A percentile compares a stretch with the other conserved stretches of the same genome.
Conservation (phyloP, 2,113 vertebrate genomes). For the Lampris megalopsis region DNA sequence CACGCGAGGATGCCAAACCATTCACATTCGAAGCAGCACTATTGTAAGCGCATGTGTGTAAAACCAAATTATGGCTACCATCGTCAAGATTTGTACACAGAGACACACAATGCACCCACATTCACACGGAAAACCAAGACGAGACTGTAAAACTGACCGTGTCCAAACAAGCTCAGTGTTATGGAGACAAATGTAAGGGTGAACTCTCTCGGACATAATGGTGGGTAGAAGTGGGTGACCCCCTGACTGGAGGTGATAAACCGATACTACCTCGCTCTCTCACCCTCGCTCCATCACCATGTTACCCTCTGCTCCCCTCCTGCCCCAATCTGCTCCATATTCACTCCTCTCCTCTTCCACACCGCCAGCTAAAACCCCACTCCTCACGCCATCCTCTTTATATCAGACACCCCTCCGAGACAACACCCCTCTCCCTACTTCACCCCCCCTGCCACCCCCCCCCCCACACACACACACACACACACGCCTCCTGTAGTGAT, state of each 20-base stretch:
- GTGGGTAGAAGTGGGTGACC: constrained; percentile 62
- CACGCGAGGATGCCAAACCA: no score
- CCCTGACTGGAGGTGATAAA: constrained; percentile 72
- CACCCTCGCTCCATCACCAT: constrained; percentile 49
- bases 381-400: constrained; percentile 53
- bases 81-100: background rate
- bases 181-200: constrained; percentile 64
- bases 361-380: constrained; percentile 33
- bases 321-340: constrained; percentile 35
- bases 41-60: background rate
- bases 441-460: background rate
- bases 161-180: constrained; percentile 70
- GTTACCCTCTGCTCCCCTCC: background rate
- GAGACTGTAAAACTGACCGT: constrained; percentile 67
- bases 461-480: constrained; percentile 20
- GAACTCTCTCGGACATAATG: constrained; percentile 71
- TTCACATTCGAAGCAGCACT: no score
- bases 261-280: constrained; percentile 40
- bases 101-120: constrained; percentile 29
- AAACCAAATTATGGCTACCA: background rate
- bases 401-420: constrained; percentile 49
- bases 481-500: constrained; percentile 58
- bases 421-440: constrained; percentile 29
- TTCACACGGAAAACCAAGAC: constrained; percentile 38
- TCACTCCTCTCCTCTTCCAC: constrained; percentile 46